Evolutionary conservation across 2,797 vertebrate genomes (phyloP), one percentile per base, ranked within the genome.

Genomic region (Chaetodon trifasciatus): DNA sequence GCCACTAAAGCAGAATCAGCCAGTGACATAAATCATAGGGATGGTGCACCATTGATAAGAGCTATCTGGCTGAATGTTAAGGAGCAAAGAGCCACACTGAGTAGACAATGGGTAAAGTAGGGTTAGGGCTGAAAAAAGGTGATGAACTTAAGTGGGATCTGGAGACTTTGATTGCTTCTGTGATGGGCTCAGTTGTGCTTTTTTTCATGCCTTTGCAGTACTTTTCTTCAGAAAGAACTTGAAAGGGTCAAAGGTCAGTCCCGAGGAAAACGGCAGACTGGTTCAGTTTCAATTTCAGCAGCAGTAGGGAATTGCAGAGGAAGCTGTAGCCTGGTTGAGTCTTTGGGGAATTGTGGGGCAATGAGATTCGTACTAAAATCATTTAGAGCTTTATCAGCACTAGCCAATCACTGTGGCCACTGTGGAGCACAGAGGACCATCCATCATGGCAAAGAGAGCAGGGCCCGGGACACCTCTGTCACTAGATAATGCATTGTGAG

Each of bases 1-100:
- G 85, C 84, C 75, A 83, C 84, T 85, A 76, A 84, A 91, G 80
- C 65, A 61, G 62, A 78, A 79, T 70, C 68, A 76, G 82, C 66
- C 70, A 49, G 74, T 81, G 89, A 88, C 88, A 94, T 93, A 90
- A 92, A 91, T 94, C 91, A 90, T 65, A 6, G 4, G 76, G 74
- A 88, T 79, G 74, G 81, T 81, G 44, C 78, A 81, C 64, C 60
- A 37, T 75, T 83, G 89, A 94, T 93, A 92, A 94, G 83, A 75
- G 79, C 70, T 86, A 87, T 92, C 90, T 85, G 75, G 47, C 67
- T 80, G 65, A 74, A 87, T 86, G 88, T 85, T 86, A 71, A 75
- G 83, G 77, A 35, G 69, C 67, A 83, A 67, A 74, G 79, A 83
- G 79, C 74, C 71, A 80, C 74, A 40, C 79, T 58, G 80, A 72